These are phyloP conservation scores for Chaetogeoica ovagalla DNA, from an alignment of 2,888 invertebrate genomes.

Conservation along the genomic window DNA sequence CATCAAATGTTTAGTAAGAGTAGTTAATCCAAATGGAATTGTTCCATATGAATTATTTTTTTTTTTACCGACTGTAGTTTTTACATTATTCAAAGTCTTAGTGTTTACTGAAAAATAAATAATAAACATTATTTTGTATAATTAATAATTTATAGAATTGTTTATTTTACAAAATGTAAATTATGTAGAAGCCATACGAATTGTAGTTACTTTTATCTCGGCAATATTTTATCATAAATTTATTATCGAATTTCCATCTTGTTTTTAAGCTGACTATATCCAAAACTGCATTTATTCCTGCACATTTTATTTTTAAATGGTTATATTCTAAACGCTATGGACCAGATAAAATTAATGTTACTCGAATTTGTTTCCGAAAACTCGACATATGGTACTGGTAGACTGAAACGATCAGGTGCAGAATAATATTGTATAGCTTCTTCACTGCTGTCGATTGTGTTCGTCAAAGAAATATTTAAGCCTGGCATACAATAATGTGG, in stretches of 20 bases:
- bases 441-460: not conserved
- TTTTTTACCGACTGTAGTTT: not conserved
- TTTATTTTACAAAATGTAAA: slow-evolving; percentile 1
- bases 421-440: slow-evolving; percentile 34
- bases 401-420: slow-evolving; percentile 21
- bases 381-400: slow-evolving; percentile 28
- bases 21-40: not conserved
- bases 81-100: slow-evolving; percentile 1
- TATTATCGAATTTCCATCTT: slow-evolving; percentile 27
- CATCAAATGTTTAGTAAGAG: slow-evolving; percentile 4
- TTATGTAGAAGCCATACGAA: not conserved
- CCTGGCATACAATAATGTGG: slow-evolving; percentile 36
- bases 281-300: slow-evolving; percentile 30
- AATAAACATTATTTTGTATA: not conserved
- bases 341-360: not conserved
- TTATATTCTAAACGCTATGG: not conserved
- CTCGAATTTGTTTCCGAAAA: slow-evolving; percentile 5
- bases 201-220: slow-evolving; percentile 18
- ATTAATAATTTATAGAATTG: not conserved
- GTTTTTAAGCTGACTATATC: slow-evolving; percentile 30
- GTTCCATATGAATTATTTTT: not conserved
- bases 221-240: slow-evolving; percentile 6
- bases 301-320: not conserved
- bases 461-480: slow-evolving; percentile 7
- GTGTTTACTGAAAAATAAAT: slow-evolving; percentile 6